Base-by-base conservation (phyloP, 2,797 vertebrate species). In the Psittacula echo region DNA sequence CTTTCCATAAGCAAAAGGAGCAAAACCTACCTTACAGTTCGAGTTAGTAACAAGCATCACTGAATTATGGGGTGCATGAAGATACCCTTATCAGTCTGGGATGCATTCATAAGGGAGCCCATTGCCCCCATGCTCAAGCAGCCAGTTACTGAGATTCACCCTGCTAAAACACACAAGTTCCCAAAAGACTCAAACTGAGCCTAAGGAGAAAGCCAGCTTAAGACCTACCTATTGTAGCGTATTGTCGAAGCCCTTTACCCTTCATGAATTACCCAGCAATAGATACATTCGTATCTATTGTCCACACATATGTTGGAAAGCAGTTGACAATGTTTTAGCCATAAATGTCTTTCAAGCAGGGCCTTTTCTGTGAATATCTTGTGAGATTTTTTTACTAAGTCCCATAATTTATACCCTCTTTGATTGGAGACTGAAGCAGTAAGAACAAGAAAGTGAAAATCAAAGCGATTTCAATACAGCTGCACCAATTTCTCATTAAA, bases 401-500 rank as follows among this genome's bases (percentile, higher is more conserved):
- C 45, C 18, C 29, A 5, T 21, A 23, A 53, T 65, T 47, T 58
- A 32, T 30, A 11, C 0, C 0, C 29, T 9, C 18, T 58, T 45
- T 45, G 45, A 71, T 6, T 72, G 51, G 27, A 58, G 29, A 42
- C 62, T 9, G 78, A 87, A 89, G 58, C 48, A 81, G 37, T 51
- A 26, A 9, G 64, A 73, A 77, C 37, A 85, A 76, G 64, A 79
- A 48, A 72, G 53, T 17, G 42, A 79, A 91, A 94, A 94, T 90
- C 93, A 68, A 94, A 95, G 88, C 14, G 24, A 80, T 91, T 90
- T 92, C 67, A 83, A 89, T 81, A 68, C 75, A 90, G 53, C 83
- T 90, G 74, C 87, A 93, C 48, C 42, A 5, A 94, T 74, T 92
- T 71, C 90, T 95, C 71, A 65, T 88, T 94, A 94, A 90, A 86